Evolutionary conservation across 2,113 vertebrate species (phyloP).

Genomic region (Crocuta crocuta): DNA sequence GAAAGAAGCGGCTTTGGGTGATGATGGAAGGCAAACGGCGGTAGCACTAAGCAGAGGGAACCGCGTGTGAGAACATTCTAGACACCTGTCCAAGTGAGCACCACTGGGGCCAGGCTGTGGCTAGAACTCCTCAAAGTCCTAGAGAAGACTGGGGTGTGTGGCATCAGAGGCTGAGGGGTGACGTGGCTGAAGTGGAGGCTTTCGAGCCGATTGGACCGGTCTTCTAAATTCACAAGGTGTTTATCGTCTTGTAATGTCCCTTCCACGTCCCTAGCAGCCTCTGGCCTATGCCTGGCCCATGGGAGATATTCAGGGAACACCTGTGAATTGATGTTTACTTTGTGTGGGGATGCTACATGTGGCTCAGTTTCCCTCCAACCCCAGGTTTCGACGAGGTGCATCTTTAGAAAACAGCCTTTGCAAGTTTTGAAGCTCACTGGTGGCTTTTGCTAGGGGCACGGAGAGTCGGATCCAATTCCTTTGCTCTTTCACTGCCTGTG

Average conservation of each 20-base stretch:
- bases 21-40: neutral
- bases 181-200: neutral
- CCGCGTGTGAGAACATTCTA: rapidly evolving
- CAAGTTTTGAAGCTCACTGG: neutral
- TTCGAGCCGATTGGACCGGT: too few species aligned
- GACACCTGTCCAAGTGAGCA: neutral
- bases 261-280: neutral
- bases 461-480: conserved; percentile 15
- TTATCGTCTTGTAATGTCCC: neutral
- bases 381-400: neutral
- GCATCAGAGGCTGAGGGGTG: too few species aligned
- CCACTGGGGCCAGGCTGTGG: neutral
- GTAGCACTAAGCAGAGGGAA: neutral
- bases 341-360: neutral
- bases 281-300: neutral
- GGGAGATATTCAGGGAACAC: neutral
- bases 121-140: neutral
- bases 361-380: neutral
- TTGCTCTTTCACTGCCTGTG: conserved; percentile 81
- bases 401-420: neutral
- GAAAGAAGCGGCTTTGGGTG: neutral
- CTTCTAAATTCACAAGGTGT: neutral
- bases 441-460: conserved; percentile 60
- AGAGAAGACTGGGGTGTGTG: neutral
- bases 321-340: neutral